Evolutionary conservation across 2,888 invertebrate genomes (phyloP), one percentile per base, ranked within the genome.

Genomic region (Fabriciana adippe): DNA sequence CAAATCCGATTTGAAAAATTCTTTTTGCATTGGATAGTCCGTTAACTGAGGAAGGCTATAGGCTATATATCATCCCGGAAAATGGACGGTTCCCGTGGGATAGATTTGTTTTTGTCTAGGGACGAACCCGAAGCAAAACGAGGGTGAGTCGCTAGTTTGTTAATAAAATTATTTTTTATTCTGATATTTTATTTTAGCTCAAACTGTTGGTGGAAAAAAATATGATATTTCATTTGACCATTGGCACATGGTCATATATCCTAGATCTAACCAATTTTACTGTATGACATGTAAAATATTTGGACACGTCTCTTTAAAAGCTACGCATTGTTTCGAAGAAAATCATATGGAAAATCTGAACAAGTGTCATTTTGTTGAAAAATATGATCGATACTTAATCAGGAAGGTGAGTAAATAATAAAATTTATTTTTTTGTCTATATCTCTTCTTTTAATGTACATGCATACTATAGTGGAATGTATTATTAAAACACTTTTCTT

Each of bases 241-340:
- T 0, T 84, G 81, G 80, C 74, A 81, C 60, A 82, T 83, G 82
- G 50, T 83, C 0, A 66, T 78, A 0, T 62, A 18, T 0, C 70
- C 71, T 1, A 72, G 73, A 45, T 8, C 11, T 0, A 76, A 76
- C 31, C 62, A 56, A 0, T 76, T 76, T 14, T 81, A 79, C n/a
- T 83, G 83, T 48, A 82, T 81, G 81, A 76, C 72, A 0, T 83
- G 83, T 56, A 76, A 73, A 6, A 6, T 21, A 0, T 61, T 61
- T 2, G 70, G 54, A 0, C 74, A 68, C 1, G 31, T 73, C 0
- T 64, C 70, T 2, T 2, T 31, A 6, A 78, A 76, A 35, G 15
- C 35, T 0, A 67, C 71, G 0, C 83, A 83, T 57, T 80, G 80
- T 57, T n/a, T 11, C 0, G 59, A 67, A 0, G 15, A 31, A 0